Evolutionary conservation across 2,888 invertebrate species (phyloP), one percentile per base, ranked within the genome.

Genomic region (Hypomecis atomaria): DNA sequence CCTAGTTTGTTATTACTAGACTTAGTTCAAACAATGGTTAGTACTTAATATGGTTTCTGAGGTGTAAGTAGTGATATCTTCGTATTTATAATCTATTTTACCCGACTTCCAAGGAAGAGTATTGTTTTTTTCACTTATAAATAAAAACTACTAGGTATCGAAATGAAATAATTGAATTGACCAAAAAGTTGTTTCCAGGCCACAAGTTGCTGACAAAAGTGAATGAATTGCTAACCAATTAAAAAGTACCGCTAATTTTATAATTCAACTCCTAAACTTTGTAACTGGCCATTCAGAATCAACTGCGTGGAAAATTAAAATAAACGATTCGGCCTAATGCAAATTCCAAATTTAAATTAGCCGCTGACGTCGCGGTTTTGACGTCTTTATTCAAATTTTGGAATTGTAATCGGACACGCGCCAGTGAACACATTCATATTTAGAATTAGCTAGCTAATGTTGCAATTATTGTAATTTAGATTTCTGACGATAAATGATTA

Each of bases 261-360:
- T 84, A 88, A 88, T 88, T 88, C 70, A 62, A 79, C 72, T 83
- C 84, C 78, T 81, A 36, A 78, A 75, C 77, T 74, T 76, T 81
- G 81, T 82, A 75, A 71, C 81, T 79, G 67, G 74, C 71, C 78
- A 89, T 92, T 88, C 84, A 84, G 75, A 90, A 66, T 89, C 89
- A 90, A 90, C 89, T 85, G 92, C 88, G 91, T 91, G 89, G 81
- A 78, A 86, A 92, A 92, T 92, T 91, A 82, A 86, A 87, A 92
- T 89, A 89, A 92, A 92, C 89, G 90, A 83, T 86, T 79, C 72
- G 70, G 85, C 80, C 66, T 81, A 86, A 89, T 90, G 87, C 83
- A 81, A 85, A 86, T 86, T 84, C 82, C 69, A 75, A 76, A 79
- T 70, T 71, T 65, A 67, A 71, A 71, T 71, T 72, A 67, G 62